Percentiles rank a stretch among this genome's conserved stretches.
Evolutionary conservation across 2,113 vertebrate genomes (phyloP).

Genomic region (Mobula birostris): DNA sequence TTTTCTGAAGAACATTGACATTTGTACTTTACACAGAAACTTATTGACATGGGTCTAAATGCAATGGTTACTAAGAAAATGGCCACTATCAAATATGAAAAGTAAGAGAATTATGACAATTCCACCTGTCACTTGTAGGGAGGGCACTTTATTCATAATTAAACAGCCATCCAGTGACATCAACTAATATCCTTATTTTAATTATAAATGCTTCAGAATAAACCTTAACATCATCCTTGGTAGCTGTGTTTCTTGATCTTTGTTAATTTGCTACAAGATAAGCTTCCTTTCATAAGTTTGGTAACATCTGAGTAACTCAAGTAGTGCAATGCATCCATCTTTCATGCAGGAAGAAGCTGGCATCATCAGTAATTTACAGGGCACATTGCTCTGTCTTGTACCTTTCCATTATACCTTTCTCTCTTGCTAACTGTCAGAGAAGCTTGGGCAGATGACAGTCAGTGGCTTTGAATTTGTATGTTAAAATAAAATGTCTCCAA

Average conservation of each 20-base stretch:
- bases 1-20: not conserved
- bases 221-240: not conserved
- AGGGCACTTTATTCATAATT: not conserved
- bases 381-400: not conserved
- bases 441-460: not conserved
- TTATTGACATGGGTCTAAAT: too few relatives aligned
- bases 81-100: not conserved
- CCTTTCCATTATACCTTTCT: not conserved
- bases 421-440: not conserved
- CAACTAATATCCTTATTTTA: not conserved
- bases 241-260: not conserved
- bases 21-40: not conserved
- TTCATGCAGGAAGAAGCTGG: not conserved
- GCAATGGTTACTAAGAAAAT: not conserved
- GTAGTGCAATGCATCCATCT: not conserved
- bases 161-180: too few relatives aligned
- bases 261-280: not conserved
- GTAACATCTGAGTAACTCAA: not conserved
- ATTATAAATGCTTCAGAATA: not conserved
- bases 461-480: not conserved
- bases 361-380: not conserved
- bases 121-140: not conserved
- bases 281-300: not conserved
- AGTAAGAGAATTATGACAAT: not conserved
- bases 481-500: slow-evolving; percentile 22